Evolutionary conservation across 2,888 invertebrate genomes (phyloP).

Genomic region (Cosmorhoe ocellata): DNA sequence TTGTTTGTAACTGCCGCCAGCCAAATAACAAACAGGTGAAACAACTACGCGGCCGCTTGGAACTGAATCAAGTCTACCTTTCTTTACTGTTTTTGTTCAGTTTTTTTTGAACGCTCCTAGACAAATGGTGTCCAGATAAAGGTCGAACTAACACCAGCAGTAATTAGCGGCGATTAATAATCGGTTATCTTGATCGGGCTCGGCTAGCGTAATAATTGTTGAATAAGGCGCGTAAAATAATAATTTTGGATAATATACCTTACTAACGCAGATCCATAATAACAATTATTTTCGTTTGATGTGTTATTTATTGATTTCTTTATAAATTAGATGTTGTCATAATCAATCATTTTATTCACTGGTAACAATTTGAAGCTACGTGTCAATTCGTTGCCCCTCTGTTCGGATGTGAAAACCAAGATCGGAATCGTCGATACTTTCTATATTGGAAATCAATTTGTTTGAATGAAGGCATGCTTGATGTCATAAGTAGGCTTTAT

Average conservation of each 20-base stretch:
- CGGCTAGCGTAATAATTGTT: conserved; percentile 70
- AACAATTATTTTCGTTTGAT: conserved; percentile 40
- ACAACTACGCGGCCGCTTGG: conserved; percentile 48
- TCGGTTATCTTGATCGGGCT: conserved; percentile 76
- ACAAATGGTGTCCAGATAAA: conserved; percentile 79
- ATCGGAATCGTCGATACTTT: conserved; percentile 50
- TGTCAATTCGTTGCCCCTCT: conserved; percentile 55
- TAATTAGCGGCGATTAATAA: conserved; percentile 82
- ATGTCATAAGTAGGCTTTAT: conserved; percentile 75
- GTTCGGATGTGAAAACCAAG: conserved; percentile 40
- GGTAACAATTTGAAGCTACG: conserved; percentile 51
- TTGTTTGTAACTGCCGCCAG: conserved; percentile 74
- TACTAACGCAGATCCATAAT: conserved; percentile 43
- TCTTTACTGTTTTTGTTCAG: conserved; percentile 75
- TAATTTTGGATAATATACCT: conserved; percentile 34
- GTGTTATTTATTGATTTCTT: conserved; percentile 30
- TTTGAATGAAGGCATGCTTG: conserved; percentile 73
- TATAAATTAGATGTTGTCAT: conserved; percentile 21
- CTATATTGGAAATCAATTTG: conserved; percentile 74
- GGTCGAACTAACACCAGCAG: conserved; percentile 81
- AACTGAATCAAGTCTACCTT: conserved; percentile 65
- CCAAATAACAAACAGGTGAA: conserved; percentile 78
- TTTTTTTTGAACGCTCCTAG: conserved; percentile 63
- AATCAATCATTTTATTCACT: conserved; percentile 56
- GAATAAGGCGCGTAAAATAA: conserved; percentile 39